Conservation (phyloP, 2,113 vertebrate species). For the Bujurquina vittata region DNA sequence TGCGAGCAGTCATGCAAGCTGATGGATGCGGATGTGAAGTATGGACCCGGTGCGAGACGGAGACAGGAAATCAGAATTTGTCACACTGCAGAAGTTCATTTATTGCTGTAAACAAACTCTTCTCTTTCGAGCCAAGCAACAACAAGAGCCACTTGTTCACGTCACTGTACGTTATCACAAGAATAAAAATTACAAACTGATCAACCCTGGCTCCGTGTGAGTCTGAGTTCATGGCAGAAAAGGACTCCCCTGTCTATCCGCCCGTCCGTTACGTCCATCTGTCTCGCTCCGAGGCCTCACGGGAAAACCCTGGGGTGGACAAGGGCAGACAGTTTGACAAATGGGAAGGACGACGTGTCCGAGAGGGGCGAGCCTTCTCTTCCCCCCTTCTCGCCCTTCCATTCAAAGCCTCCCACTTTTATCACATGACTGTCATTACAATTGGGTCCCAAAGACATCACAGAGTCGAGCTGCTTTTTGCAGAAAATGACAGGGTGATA, state of each 20-base stretch:
- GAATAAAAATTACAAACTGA: conserved; percentile 9
- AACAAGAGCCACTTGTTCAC: not conserved
- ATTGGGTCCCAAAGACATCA: conserved; percentile 38
- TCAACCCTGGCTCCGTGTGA: conserved; percentile 39
- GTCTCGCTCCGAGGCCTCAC: conserved; percentile 43
- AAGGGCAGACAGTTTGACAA: conserved; percentile 56
- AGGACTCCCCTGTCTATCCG: conserved; percentile 47
- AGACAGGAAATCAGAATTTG: conserved; percentile 21
- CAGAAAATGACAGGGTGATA: conserved; percentile 50
- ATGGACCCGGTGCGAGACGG: not conserved
- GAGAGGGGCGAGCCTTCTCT: conserved; percentile 27
- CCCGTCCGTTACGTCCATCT: conserved; percentile 42
- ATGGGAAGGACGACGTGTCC: conserved; percentile 40
- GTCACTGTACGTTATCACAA: not conserved
- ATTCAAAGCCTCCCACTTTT: conserved; percentile 42
- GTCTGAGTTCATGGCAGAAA: conserved; percentile 53
- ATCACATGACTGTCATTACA: conserved; percentile 58
- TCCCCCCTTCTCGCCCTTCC: not conserved
- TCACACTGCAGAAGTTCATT: not conserved
- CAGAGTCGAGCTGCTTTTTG: not conserved
- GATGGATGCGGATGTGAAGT: not conserved
- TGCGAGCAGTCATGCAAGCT: not conserved
- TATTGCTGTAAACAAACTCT: not conserved
- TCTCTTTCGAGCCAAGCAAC: not conserved
- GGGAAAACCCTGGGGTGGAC: conserved; percentile 47